Base-by-base conservation (phyloP, 2,797 vertebrate genomes). In the Adrianichthys oophorus region DNA sequence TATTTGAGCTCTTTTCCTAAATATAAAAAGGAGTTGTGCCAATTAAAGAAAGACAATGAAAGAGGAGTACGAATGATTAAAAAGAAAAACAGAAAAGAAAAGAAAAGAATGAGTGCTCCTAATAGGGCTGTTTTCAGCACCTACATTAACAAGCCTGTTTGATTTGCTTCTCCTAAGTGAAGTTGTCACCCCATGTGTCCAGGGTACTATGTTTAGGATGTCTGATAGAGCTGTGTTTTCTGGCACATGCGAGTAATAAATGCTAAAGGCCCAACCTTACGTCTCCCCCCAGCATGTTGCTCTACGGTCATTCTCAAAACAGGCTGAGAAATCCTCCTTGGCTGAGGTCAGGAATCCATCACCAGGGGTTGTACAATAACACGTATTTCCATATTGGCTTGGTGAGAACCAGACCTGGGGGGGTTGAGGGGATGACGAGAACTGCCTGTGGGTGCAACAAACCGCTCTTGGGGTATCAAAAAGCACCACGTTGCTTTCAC, bases 61-160 rank as follows among this genome's bases (percentile, higher is more conserved):
- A 84, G 76, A 66, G 72, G 78, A 70, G 80, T 70, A 80, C 65
- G 85, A 86, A 86, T 82, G 83, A 81, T 75, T 69, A 50, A 80
- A 85, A 82, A 87, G 86, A 77, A 86, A 67, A 70, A 68, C 62
- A 41, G 21, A 41, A 46, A 41, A 37, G 46, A 41, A 46, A 41
- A 37, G 46, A 68, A 15, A 78, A 69, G 80, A 89, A 67, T 70
- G 88, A 84, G 79, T 76, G 75, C 52, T 74, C 77, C 85, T 83
- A 74, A 82, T 80, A 84, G 89, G 83, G 70, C 63, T 65, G 72
- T 85, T 88, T 85, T 88, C 87, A 85, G 83, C 91, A 90, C 87
- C 90, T 90, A 87, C 85, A 85, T 91, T 90, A 90, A 91, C 87
- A 89, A 82, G 70, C 67, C 76, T 72, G 80, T 84, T 84, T 88